Evolutionary conservation across 2,113 vertebrate genomes (phyloP), one percentile per base, ranked within the genome.

Genomic region (Ceuthmochares aereus): DNA sequence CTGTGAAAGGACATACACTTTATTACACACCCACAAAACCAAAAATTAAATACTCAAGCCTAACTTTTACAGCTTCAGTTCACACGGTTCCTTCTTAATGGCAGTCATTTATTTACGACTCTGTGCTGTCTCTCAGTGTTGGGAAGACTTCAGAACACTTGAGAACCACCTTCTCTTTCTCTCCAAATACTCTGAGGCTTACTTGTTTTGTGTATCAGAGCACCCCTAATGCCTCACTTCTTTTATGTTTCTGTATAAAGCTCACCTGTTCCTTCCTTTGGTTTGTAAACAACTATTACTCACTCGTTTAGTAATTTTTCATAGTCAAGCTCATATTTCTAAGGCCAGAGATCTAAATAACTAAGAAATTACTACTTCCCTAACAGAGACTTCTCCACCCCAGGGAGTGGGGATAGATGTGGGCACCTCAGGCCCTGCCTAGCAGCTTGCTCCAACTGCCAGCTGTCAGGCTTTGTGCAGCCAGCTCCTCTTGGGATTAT

Each of bases 361-460:
- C 10, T 43, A 73, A 76, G 36, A 83, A 77, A 76, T 73, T 0
- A 18, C 30, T 12, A 18, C 15, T 18, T 73, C 29, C 34, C 30
- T 25, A 27, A 67, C 2, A 76, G 49, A 52, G 49, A 23, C 22
- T n/a, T 88, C 18, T 23, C 7, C 10, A 25, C 3, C 23, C 26
- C 36, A n/a, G 63, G 32, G 29, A 52, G 17, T 1, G 0, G 1
- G 51, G 25, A 49, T 17, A 34, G 59, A 47, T 13, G 25, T 26
- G 37, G 10, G 47, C 59, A 74, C 36, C 68, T 84, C 52, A 51
- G 55, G n/a, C 30, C 30, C 30, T 42, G 43, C 30, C n/a, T 1
- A 4, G 29, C 40, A 58, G 25, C 40, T 32, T 63, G 56, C 76
- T 87, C 37, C 49, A 47, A 54, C 47, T 59, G 43, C 51, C 47